Conservation (phyloP, 2,797 vertebrate species). For the Poecile montanus region DNA sequence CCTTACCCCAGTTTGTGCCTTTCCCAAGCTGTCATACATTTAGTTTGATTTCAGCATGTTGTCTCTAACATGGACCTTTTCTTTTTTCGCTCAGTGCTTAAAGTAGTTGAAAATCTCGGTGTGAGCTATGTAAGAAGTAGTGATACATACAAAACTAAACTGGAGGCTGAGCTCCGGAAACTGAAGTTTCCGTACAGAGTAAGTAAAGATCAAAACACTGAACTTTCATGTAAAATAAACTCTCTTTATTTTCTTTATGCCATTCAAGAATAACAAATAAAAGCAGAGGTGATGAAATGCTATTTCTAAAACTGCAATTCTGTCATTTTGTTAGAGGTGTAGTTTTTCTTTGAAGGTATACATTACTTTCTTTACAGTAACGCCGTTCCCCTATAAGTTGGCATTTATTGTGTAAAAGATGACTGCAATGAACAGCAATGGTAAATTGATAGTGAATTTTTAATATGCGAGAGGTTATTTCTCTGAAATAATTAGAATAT, state of each 20-base stretch:
- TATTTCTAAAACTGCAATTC: not conserved
- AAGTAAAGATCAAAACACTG: constrained; percentile 47
- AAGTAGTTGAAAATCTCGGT: constrained; percentile 89
- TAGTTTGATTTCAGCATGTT: not conserved
- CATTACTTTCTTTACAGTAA: not conserved
- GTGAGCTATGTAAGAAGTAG: constrained; percentile 82
- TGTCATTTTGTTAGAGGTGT: not conserved
- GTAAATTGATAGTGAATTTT: not conserved
- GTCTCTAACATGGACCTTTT: not conserved
- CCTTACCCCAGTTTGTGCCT: not conserved
- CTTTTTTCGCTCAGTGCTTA: constrained; percentile 83
- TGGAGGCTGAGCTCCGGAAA: constrained; percentile 75
- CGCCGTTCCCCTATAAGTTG: not conserved
- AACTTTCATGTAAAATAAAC: not conserved
- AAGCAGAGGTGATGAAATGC: not conserved
- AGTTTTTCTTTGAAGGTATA: not conserved
- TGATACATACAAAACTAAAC: constrained; percentile 77
- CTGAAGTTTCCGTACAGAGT: constrained; percentile 85
- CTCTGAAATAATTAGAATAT: not conserved
- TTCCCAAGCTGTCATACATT: not conserved
- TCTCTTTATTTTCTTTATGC: not conserved
- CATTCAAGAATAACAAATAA: not conserved
- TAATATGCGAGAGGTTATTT: not conserved
- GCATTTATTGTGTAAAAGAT: not conserved
- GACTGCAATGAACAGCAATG: not conserved